Evolutionary conservation across 2,888 invertebrate genomes (phyloP), one percentile per base, ranked within the genome.

Genomic region (Pseudococcus longispinus): DNA sequence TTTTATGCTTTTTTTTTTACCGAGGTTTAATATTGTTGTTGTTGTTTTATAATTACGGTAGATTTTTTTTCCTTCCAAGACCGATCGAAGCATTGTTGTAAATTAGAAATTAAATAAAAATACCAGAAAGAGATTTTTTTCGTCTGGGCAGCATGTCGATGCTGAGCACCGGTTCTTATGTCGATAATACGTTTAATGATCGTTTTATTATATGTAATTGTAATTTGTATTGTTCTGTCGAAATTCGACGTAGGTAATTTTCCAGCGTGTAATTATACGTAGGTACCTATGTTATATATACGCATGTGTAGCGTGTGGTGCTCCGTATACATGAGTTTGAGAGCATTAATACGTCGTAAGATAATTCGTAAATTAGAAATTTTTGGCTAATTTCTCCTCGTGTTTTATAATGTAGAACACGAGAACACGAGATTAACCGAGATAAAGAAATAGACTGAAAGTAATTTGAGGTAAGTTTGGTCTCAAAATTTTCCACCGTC

Each of bases 81-180:
- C 26, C 37, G 74, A 74, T 74, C 18, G 37, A 9, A 74, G 51
- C n/a, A n/a, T 74, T 37, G 74, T 74, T 74, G 70, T 70, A 74
- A 74, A 74, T 74, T 29, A 74, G 74, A 74, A 74, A 74, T 74
- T 37, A 74, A 74, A 74, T 8, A 13, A 37, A n/a, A 74, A 74
- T 74, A 74, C 51, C 46, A 46, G 46, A 37, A 37, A 46, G 44
- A 46, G 44, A 0, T 1, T 46, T 46, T 15, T 15, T 46, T 46
- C 44, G 44, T 37, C 37, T 37, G 37, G 37, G 37, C 8, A 46
- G 9, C 5, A 37, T 37, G 37, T 4, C 8, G 37, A 37, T 6
- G 37, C 37, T 46, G 44, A 13, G 44, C 44, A 46, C 13, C 44
- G 13, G 3, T 51, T 18, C 51, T n/a, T n/a, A 51, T 51, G 51